Evolutionary conservation across 2,797 vertebrate genomes (phyloP), one percentile per base, ranked within the genome.

Genomic region (Thalassophryne amazonica): DNA sequence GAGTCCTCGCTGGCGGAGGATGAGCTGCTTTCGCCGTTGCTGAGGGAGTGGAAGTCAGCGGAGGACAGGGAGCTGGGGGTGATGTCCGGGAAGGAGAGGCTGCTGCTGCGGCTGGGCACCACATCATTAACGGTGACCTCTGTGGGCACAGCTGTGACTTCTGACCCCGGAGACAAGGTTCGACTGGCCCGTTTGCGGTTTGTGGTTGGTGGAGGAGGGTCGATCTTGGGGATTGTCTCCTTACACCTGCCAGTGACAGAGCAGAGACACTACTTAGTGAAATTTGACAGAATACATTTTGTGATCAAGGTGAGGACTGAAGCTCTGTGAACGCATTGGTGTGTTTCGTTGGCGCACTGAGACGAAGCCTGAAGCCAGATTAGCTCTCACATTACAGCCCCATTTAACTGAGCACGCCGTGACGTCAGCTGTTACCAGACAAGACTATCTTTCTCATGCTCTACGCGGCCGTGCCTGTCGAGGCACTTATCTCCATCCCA

Each of bases 181-280:
- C 93, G 88, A 72, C 88, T 90, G 1, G 89, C 84, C 6, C 93
- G 85, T 48, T 94, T 94, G 30, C 92, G 87, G 51, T 80, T 89
- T 65, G 87, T 38, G 4, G 89, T 85, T 0, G 92, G 89, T 0
- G 92, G 92, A 0, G 92, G 93, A 0, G 92, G 93, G 58, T 93
- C 91, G 7, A 96, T 82, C 60, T 91, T 93, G 19, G 92, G 93
- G 36, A 95, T 91, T 42, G 78, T 84, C 12, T 89, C 88, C 40
- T 81, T 86, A 60, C 30, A 78, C 77, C 90, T 94, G 84, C 6
- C n/a, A 20, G 16, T 1, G 13, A 40, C 24, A 66, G 19, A 43
- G 50, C 1, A 65, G 23, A 38, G 11, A 9, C 1, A 4, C 2
- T 1, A n/a, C 13, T 73, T 45, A 60, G 28, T 5, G 12, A 34